Evolutionary conservation across 2,888 invertebrate genomes (phyloP).

Genomic region (Polyommatus iphigenia): DNA sequence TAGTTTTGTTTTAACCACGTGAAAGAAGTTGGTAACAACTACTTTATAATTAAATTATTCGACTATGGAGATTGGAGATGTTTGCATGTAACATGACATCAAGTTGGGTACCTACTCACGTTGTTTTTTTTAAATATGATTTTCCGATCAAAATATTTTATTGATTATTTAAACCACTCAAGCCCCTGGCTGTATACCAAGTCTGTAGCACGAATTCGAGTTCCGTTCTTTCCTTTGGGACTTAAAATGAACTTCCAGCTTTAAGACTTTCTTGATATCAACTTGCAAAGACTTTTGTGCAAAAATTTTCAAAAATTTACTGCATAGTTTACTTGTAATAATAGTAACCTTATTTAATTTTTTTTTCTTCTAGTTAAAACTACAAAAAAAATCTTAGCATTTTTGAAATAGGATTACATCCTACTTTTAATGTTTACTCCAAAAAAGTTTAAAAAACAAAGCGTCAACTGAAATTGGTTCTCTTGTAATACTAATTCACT

Average conservation of each 20-base stretch:
- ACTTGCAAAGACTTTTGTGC: background rate
- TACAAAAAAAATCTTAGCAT: background rate
- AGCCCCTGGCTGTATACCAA: background rate
- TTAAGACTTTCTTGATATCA: background rate
- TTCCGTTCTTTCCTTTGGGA: constrained; percentile 1
- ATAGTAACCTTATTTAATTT: no score
- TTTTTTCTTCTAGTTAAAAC: background rate
- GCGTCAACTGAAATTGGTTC: background rate
- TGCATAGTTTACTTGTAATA: background rate
- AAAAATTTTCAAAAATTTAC: background rate
- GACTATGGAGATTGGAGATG: no score
- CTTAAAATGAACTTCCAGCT: background rate
- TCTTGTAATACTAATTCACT: no score
- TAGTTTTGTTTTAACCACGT: no score
- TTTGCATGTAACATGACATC: no score
- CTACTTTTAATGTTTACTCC: background rate
- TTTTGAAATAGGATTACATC: background rate
- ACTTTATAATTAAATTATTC: no score
- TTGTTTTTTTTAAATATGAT: background rate
- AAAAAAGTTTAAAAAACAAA: background rate
- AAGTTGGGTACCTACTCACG: no score
- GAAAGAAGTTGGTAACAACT: no score
- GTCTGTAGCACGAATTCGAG: background rate
- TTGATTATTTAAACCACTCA: background rate
- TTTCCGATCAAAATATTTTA: background rate